phyloP scores from a whole-genome alignment of 2,888 invertebrate genomes.

The Melieria omissa region DNA sequence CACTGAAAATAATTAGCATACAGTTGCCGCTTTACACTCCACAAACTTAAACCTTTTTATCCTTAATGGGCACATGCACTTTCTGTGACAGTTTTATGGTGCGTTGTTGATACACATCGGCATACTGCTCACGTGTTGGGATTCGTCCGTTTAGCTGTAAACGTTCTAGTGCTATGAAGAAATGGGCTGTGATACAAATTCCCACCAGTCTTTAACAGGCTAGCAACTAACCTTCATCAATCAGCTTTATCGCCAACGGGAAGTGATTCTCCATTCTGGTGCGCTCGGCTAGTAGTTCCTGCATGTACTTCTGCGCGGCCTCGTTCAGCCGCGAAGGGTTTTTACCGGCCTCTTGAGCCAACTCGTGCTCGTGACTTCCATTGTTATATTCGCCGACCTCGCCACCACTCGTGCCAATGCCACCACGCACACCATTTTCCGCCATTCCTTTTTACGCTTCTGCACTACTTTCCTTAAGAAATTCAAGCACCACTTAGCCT shows the following conservation, averaged over 20 bases:
- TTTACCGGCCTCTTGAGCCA: conserved; percentile 52
- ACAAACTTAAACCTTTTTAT: conserved; percentile 57
- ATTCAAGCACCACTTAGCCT: too few species aligned
- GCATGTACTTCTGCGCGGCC: conserved; percentile 63
- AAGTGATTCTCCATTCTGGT: conserved; percentile 63
- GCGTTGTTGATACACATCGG: conserved; percentile 78
- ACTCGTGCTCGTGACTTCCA: conserved; percentile 57
- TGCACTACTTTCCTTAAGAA: conserved; percentile 10
- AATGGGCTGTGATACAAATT: not conserved
- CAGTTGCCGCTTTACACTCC: not conserved
- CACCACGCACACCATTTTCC: conserved; percentile 62
- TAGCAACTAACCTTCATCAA: conserved; percentile 59
- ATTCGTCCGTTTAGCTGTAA: conserved; percentile 76
- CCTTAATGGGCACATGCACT: conserved; percentile 68
- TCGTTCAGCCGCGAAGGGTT: conserved; percentile 58
- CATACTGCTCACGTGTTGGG: conserved; percentile 75
- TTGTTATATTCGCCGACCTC: conserved; percentile 53
- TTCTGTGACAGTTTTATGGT: conserved; percentile 64
- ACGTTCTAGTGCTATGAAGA: conserved; percentile 76
- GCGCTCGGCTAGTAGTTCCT: conserved; percentile 61
- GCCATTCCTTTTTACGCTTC: conserved; percentile 48
- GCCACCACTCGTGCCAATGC: conserved; percentile 50
- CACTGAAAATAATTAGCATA: not conserved
- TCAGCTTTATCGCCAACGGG: conserved; percentile 62
- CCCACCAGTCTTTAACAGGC: not conserved